Conservation (phyloP, 2,888 invertebrate species). For the Sympetrum striolatum region DNA sequence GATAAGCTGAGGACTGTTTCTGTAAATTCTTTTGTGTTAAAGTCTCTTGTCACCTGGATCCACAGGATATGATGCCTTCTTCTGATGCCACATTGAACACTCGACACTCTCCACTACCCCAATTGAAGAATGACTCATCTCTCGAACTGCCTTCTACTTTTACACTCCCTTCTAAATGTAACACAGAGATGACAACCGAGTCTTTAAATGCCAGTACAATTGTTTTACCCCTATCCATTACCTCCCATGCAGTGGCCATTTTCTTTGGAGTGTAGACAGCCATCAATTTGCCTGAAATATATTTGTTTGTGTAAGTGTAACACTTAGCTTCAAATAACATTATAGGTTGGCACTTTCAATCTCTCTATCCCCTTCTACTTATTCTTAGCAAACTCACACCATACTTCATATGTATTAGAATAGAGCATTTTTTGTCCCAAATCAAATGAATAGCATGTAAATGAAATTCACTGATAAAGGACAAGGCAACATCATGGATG, state of each 20-base stretch:
- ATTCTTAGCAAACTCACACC: too few relatives aligned
- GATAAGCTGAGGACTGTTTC: slow-evolving; percentile 13
- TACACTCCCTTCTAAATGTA: slow-evolving; percentile 58
- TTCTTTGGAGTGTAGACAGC: slow-evolving; percentile 81
- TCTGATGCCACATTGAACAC: slow-evolving; percentile 28
- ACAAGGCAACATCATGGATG: too few relatives aligned
- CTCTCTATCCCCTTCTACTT: too few relatives aligned
- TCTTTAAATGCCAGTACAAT: slow-evolving; percentile 75
- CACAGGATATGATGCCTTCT: slow-evolving; percentile 15
- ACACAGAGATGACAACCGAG: slow-evolving; percentile 69
- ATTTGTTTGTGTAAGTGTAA: slow-evolving; percentile 41
- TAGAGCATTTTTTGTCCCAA: too few relatives aligned
- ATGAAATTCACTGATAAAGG: too few relatives aligned
- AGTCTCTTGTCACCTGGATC: slow-evolving; percentile 33
- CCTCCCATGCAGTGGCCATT: slow-evolving; percentile 77
- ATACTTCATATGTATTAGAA: too few relatives aligned
- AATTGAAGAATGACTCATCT: slow-evolving; percentile 5
- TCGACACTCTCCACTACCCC: slow-evolving; percentile 22
- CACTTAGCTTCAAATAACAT: too few relatives aligned
- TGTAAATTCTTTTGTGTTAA: neutral
- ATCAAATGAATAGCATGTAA: too few relatives aligned
- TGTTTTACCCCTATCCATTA: slow-evolving; percentile 74
- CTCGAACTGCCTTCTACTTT: slow-evolving; percentile 43
- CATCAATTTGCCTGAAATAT: slow-evolving; percentile 72
- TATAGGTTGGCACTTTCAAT: too few relatives aligned